phyloP scores from a whole-genome alignment of 2,797 vertebrate species.

The Coreius guichenoti region DNA sequence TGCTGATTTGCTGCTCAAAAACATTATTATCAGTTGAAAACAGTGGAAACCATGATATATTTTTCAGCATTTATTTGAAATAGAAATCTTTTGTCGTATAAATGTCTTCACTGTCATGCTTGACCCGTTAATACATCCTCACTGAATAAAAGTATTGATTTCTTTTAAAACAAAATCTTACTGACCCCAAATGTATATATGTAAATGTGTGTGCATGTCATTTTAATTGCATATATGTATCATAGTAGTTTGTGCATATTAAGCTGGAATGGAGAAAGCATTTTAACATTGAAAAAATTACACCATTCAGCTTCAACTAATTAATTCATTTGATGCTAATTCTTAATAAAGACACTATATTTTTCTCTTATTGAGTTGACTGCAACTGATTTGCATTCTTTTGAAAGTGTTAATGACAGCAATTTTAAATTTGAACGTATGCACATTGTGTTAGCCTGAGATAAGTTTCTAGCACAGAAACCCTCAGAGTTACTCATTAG shows the following conservation, averaged over 20 bases:
- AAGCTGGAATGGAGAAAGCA: background rate
- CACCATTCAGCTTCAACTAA: slow-evolving; percentile 5
- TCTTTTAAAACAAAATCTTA: background rate
- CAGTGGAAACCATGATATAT: background rate
- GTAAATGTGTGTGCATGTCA: background rate
- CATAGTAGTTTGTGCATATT: background rate
- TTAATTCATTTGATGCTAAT: slow-evolving; percentile 47
- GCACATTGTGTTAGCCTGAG: slow-evolving; percentile 28
- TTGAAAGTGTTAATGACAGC: slow-evolving; percentile 51
- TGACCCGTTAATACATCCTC: background rate
- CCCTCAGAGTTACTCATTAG: slow-evolving; percentile 33
- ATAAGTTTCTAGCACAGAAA: slow-evolving; percentile 36
- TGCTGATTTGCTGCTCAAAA: background rate
- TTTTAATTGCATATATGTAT: background rate
- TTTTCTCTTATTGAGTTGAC: slow-evolving; percentile 23
- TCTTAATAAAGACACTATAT: slow-evolving; percentile 24
- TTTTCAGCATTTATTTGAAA: background rate
- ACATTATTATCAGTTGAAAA: background rate
- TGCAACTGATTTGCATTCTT: slow-evolving; percentile 50
- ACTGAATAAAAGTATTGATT: background rate
- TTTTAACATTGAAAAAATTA: background rate
- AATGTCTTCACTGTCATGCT: background rate
- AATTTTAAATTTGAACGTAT: slow-evolving; percentile 25
- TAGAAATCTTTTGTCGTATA: background rate
- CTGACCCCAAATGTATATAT: background rate